Evolutionary conservation across 2,888 invertebrate genomes (phyloP).

Genomic region (Steromphala cineraria): DNA sequence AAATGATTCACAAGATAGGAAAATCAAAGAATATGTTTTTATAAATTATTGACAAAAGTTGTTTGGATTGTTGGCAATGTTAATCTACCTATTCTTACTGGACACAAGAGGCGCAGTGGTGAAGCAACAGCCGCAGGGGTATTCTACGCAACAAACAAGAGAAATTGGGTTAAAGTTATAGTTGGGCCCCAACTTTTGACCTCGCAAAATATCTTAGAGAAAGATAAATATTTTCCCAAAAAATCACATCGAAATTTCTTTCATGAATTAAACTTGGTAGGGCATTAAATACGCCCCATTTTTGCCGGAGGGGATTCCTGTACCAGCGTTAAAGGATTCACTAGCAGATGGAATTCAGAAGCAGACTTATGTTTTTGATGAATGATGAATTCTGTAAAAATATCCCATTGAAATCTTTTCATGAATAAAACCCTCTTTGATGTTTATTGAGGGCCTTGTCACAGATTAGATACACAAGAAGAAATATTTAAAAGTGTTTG

Average conservation of each 20-base stretch:
- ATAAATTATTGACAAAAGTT: neutral
- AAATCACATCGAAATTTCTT: neutral
- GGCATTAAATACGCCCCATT: neutral
- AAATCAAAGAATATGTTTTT: neutral
- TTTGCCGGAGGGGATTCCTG: neutral
- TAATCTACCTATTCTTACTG: neutral
- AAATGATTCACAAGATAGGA: neutral
- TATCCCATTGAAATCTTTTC: neutral
- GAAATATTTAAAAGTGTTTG: too few relatives aligned
- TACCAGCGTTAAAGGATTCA: neutral
- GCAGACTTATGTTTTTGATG: neutral
- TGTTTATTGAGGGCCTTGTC: too few relatives aligned
- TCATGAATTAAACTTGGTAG: neutral
- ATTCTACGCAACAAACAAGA: neutral
- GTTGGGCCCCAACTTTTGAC: neutral
- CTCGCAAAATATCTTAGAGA: neutral
- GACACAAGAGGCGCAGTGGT: neutral
- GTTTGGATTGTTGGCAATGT: neutral
- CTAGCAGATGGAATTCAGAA: neutral
- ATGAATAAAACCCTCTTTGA: too few relatives aligned
- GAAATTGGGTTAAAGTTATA: neutral
- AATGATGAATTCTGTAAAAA: neutral
- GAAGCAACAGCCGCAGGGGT: neutral
- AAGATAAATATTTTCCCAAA: conserved; percentile 6
- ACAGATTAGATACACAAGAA: too few relatives aligned